Evolutionary conservation across 2,797 vertebrate species (phyloP).

Genomic region (Eptatretus atami): DNA sequence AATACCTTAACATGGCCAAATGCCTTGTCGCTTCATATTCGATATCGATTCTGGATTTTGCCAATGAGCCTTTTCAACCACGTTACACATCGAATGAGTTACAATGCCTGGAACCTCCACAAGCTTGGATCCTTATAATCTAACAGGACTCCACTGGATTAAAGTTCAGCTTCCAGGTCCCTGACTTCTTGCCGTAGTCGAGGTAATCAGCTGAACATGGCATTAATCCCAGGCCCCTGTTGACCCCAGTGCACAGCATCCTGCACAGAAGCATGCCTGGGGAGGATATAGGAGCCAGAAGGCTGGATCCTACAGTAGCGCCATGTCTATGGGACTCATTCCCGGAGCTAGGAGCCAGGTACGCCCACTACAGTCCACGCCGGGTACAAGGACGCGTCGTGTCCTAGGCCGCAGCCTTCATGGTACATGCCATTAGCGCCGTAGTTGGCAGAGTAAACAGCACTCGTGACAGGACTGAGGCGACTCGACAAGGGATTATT

Average conservation of each 20-base stretch:
- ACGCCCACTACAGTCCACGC: conserved; percentile 10
- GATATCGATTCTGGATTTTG: too few relatives aligned
- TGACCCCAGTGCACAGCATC: too few relatives aligned
- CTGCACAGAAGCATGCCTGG: conserved; percentile 12
- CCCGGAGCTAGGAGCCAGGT: conserved; percentile 27
- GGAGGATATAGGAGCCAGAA: conserved; percentile 49
- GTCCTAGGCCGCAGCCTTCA: conserved; percentile 38
- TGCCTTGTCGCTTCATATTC: too few relatives aligned
- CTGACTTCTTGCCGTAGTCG: conserved; percentile 86
- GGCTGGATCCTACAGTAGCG: conserved; percentile 14
- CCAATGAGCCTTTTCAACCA: too few relatives aligned
- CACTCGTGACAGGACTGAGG: too few relatives aligned
- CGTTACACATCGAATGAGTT: conserved; percentile 14
- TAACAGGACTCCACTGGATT: conserved; percentile 67
- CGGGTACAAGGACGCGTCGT: conserved; percentile 27
- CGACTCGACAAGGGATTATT: conserved; percentile 8
- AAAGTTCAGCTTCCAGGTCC: conserved; percentile 93
- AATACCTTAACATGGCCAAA: too few relatives aligned
- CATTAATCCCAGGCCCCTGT: conserved; percentile 56
- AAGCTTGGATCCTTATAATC: conserved; percentile 95
- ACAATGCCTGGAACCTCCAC: conserved; percentile 98
- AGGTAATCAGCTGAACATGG: conserved; percentile 63
- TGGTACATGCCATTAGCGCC: conserved; percentile 25
- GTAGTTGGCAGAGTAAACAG: not conserved
- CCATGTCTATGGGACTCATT: conserved; percentile 16